Conservation (phyloP, 2,113 vertebrate species). For the Heterotis niloticus region DNA sequence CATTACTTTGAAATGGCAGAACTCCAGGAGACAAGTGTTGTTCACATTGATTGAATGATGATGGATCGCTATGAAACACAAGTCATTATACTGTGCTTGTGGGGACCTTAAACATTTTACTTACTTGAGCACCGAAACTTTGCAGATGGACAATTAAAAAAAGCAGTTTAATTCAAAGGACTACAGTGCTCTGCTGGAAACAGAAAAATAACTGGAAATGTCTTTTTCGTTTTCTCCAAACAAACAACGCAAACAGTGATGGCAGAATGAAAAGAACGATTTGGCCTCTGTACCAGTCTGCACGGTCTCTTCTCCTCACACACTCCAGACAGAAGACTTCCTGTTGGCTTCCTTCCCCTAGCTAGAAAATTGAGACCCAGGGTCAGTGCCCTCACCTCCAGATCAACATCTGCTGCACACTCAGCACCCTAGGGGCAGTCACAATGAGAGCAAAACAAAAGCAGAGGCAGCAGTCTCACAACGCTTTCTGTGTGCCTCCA, state of each 20-base stretch:
- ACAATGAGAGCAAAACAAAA: not conserved
- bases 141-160: not conserved
- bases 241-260: not conserved
- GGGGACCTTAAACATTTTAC: not conserved
- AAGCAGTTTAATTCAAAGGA: not conserved
- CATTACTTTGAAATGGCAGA: not conserved
- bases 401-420: conserved; percentile 7
- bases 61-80: not conserved
- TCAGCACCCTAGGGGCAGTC: not conserved
- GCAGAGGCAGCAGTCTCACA: conserved; percentile 2
- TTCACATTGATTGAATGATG: not conserved
- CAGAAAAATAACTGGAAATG: too few species aligned
- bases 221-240: not conserved
- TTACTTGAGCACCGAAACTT: not conserved
- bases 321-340: conserved; percentile 4
- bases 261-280: not conserved
- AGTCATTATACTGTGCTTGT: not conserved
- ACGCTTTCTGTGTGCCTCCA: conserved; percentile 5
- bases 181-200: not conserved
- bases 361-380: not conserved
- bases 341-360: conserved; percentile 3
- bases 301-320: not conserved
- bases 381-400: conserved; percentile 1
- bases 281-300: not conserved
- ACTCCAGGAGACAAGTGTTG: not conserved